phyloP scores from a whole-genome alignment of 2,113 vertebrate genomes.

The Athene cunicularia region DNA sequence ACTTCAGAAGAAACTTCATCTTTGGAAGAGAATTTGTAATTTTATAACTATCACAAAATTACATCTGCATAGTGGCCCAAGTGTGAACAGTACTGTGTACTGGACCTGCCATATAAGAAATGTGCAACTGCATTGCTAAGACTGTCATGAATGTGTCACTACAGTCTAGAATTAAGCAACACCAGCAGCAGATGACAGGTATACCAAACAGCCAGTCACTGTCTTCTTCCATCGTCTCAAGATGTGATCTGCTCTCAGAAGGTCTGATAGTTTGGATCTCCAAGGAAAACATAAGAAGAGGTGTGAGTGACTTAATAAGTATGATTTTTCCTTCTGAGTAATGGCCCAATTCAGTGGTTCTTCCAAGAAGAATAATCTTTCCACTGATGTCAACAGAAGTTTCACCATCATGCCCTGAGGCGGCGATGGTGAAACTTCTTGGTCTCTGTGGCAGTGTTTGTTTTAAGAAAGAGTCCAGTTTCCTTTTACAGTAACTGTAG shows the following conservation, averaged over 20 bases:
- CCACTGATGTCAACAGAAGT: neutral
- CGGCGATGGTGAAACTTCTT: neutral
- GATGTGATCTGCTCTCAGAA: neutral
- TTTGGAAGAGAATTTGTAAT: neutral
- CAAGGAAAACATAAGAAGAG: slow-evolving; percentile 3
- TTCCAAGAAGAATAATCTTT: slow-evolving; percentile 15
- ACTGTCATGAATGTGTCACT: neutral
- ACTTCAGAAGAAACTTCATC: neutral
- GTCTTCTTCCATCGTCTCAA: neutral
- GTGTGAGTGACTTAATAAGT: neutral
- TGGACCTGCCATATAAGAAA: neutral
- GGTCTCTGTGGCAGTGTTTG: neutral
- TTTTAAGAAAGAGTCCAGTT: neutral
- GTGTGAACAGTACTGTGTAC: accelerated
- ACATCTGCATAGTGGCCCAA: neutral
- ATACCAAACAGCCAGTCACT: neutral
- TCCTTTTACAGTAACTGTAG: neutral
- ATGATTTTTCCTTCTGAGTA: slow-evolving; percentile 32
- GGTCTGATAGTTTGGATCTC: neutral
- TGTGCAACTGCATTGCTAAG: neutral
- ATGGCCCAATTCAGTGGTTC: neutral
- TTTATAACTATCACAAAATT: neutral
- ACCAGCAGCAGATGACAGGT: neutral
- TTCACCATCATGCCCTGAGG: neutral
- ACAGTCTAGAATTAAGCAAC: neutral